Percentiles rank a stretch among this genome's conserved stretches.
phyloP scores from a whole-genome alignment of 2,888 invertebrate species.

The Sarcophaga subvicina region DNA sequence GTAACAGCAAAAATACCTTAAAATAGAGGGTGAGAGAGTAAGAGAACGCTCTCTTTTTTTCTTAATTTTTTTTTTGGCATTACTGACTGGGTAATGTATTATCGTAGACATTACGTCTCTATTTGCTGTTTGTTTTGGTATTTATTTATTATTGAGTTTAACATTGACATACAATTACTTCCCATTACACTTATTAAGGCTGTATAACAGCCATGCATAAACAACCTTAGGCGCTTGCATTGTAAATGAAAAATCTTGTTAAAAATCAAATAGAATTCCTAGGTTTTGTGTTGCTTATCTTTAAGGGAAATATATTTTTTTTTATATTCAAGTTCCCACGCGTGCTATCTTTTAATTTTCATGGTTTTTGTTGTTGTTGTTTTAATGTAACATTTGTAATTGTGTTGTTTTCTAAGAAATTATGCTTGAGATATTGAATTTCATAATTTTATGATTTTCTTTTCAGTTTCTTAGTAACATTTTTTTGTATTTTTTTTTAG shows the following conservation, averaged over 20 bases:
- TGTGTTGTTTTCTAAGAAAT: constrained; percentile 55
- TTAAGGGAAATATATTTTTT: background rate
- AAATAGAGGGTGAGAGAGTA: background rate
- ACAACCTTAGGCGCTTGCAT: background rate
- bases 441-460: constrained; percentile 10
- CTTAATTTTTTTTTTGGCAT: constrained; percentile 2
- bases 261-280: too few species aligned
- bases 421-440: constrained; percentile 41
- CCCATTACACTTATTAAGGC: background rate
- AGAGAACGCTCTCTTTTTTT: background rate
- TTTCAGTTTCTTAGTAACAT: background rate
- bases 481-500: too few species aligned
- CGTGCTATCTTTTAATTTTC: constrained; percentile 50
- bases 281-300: too few species aligned
- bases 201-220: background rate
- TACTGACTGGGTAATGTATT: too few species aligned
- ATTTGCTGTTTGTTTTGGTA: background rate
- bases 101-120: constrained; percentile 68
- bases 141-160: constrained; percentile 11
- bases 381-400: constrained; percentile 48
- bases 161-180: constrained; percentile 31
- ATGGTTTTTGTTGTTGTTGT: background rate
- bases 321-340: constrained; percentile 54
- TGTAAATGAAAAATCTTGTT: background rate
- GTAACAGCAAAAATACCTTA: background rate